Evolutionary conservation across 2,888 invertebrate species (phyloP), one percentile per base, ranked within the genome.

Genomic region (Chymomyza amoena): DNA sequence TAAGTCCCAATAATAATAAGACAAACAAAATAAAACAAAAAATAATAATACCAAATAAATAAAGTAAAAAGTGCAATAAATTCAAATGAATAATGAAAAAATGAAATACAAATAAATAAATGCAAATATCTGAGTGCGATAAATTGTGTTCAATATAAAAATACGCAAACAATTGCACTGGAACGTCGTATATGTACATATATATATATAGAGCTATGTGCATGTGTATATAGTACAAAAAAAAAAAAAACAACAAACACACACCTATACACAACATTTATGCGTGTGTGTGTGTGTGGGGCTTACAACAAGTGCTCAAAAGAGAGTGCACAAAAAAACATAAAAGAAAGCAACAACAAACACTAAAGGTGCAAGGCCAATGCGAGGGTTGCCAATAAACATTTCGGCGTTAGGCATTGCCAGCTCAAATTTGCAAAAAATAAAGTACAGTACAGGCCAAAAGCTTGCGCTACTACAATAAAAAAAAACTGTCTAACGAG

Each of bases 221-320:
- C n/a, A n/a, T n/a, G n/a, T n/a, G n/a, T n/a, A n/a, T n/a, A n/a
- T n/a, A n/a, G n/a, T n/a, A n/a, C n/a, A n/a, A 6, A 32, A 25
- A 25, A 25, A 25, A 3, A 25, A 25, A 25, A 25, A 4, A 25
- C 1, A 25, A 3, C 51, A n/a, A 4, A 16, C n/a, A 36, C 61
- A 66, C 16, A 56, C 13, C 10, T 50, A 54, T 52, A 64, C 13
- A 13, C 51, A 18, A 16, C 6, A 45, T 54, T n/a, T 57, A 32
- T 66, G 60, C 15, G 15, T 68, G 45, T 59, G 9, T 36, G 52
- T 65, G 52, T 63, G 64, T 73, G 62, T 45, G 61, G 45, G 36
- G 50, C 61, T 45, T 45, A 45, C 39, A 45, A 18, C 65, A 61
- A 57, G 61, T 62, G 66, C 16, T n/a, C 16, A 13, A 54, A 54